These are phyloP conservation scores for Platyrinchus mystaceus DNA, from an alignment of 2,797 vertebrate genomes.

Conservation along the genomic window DNA sequence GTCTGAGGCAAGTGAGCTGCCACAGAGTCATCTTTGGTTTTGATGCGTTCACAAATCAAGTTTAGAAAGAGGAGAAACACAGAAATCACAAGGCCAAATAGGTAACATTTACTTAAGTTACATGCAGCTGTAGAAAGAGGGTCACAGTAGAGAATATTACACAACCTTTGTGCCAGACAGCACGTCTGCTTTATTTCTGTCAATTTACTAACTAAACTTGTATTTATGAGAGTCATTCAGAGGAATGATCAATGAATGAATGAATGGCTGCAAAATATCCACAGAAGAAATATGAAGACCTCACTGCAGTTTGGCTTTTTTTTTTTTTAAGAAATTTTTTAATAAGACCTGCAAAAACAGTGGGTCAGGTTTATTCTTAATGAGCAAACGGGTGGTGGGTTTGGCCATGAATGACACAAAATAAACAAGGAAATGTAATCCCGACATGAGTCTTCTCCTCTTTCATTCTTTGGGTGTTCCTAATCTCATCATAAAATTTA, in stretches of 20 bases:
- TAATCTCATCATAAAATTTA: slow-evolving; percentile 3
- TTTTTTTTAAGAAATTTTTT: not conserved
- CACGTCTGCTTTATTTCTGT: not conserved
- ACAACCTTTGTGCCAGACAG: not conserved
- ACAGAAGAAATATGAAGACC: not conserved
- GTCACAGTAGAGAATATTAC: not conserved
- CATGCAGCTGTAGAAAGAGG: not conserved
- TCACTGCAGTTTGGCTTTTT: not conserved
- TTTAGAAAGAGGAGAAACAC: not conserved
- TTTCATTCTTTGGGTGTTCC: not conserved
- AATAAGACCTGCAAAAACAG: not conserved
- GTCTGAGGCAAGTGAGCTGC: not conserved
- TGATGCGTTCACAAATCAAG: not conserved
- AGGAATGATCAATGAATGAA: not conserved
- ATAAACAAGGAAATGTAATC: not conserved
- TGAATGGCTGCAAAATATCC: not conserved
- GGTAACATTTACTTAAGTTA: not conserved
- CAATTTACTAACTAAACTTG: not conserved
- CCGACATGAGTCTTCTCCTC: not conserved
- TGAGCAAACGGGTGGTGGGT: not conserved
- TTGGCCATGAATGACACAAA: not conserved
- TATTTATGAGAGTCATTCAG: not conserved
- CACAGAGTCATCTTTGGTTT: not conserved
- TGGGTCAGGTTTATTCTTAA: not conserved
- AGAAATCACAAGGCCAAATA: not conserved